Evolutionary conservation across 2,113 vertebrate genomes (phyloP).

Genomic region (Macrotus californicus): DNA sequence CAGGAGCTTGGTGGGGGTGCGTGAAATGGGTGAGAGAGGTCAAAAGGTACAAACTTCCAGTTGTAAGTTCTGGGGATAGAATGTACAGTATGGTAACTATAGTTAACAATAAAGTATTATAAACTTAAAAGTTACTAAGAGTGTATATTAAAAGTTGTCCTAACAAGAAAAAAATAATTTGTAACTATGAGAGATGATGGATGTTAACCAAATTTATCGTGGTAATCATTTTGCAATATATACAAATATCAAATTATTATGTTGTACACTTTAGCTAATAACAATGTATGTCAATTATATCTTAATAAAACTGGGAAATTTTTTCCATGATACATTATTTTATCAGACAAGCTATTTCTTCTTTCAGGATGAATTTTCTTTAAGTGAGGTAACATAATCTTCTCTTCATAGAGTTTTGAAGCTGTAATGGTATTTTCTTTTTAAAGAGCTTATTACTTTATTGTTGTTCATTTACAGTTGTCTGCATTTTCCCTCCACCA

Average conservation of each 20-base stretch:
- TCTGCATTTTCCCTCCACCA: too few relatives aligned
- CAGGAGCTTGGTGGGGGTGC: not conserved
- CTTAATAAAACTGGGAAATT: not conserved
- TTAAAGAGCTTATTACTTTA: too few relatives aligned
- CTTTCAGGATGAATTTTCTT: conserved; percentile 17
- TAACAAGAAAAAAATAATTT: not conserved
- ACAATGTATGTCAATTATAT: not conserved
- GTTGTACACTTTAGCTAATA: not conserved
- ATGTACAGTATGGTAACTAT: not conserved
- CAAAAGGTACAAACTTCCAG: not conserved
- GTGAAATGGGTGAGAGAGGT: not conserved
- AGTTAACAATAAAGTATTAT: not conserved
- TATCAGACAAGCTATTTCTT: not conserved
- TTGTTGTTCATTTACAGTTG: too few relatives aligned
- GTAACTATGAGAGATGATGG: not conserved
- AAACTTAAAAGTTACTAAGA: not conserved
- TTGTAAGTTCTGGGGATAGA: not conserved
- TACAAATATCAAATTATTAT: not conserved
- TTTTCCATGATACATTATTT: not conserved
- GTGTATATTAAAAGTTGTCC: not conserved
- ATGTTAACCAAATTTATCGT: not conserved
- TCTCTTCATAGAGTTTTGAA: not conserved
- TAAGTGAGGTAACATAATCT: not conserved
- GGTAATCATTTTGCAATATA: not conserved
- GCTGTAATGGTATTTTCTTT: too few relatives aligned